phyloP scores from a whole-genome alignment of 2,797 vertebrate species.

The Allobates femoralis region DNA sequence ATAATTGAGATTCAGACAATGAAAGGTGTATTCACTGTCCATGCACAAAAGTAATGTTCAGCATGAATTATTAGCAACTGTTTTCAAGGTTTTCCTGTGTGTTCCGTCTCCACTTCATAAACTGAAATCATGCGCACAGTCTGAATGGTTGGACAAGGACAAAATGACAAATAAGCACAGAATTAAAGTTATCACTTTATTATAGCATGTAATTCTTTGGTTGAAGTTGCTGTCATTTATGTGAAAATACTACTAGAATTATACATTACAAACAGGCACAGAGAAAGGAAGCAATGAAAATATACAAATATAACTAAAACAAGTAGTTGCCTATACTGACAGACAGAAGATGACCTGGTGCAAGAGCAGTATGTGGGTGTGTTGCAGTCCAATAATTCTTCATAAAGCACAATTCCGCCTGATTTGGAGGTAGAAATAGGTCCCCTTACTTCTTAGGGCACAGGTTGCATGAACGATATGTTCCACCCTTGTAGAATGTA shows the following conservation, averaged over 20 bases:
- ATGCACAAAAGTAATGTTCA: constrained; percentile 21
- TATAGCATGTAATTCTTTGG: neutral
- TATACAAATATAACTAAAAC: neutral
- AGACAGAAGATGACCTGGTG: no score
- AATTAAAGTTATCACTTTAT: constrained; percentile 7
- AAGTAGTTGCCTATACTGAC: neutral
- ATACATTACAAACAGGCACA: neutral
- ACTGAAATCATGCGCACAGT: neutral
- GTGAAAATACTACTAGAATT: neutral
- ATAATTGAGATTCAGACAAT: neutral
- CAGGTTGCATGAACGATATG: no score
- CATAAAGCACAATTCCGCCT: no score
- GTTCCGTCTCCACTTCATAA: neutral
- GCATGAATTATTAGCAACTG: constrained; percentile 11
- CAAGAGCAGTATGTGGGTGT: no score
- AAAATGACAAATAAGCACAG: constrained; percentile 7
- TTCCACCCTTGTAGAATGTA: no score
- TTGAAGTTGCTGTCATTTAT: neutral
- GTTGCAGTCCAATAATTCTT: no score
- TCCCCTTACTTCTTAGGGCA: no score
- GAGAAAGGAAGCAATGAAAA: neutral
- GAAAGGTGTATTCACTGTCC: neutral
- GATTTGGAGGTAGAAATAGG: no score
- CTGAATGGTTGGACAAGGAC: constrained; percentile 21
- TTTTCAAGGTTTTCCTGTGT: constrained; percentile 14